phyloP scores from a whole-genome alignment of 1,140 invertebrate species.

The Drosophila ironensis region DNA sequence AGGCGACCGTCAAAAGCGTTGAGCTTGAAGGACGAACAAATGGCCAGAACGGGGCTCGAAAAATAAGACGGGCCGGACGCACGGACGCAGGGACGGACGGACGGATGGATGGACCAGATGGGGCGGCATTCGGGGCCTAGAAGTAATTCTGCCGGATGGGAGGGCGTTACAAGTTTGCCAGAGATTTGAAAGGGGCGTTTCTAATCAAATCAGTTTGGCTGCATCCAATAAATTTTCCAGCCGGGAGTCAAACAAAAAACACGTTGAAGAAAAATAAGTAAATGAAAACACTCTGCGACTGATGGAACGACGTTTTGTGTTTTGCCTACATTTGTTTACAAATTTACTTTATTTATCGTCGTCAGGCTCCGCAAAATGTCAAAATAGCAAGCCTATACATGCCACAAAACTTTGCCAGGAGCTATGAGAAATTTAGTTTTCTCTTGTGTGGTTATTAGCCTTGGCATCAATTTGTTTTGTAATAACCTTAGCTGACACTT shows the following conservation, averaged over 20 bases:
- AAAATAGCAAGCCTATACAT: too few relatives aligned
- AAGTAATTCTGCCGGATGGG: not conserved
- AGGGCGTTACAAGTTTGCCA: slow-evolving; percentile 46
- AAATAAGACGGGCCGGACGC: too few relatives aligned
- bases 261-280: slow-evolving; percentile 19
- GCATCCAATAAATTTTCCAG: slow-evolving; percentile 68
- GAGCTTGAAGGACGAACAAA: slow-evolving; percentile 67
- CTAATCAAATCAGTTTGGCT: slow-evolving; percentile 76
- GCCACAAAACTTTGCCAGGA: not conserved
- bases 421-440: slow-evolving; percentile 4
- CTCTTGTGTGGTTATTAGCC: not conserved
- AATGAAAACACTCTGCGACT: slow-evolving; percentile 59
- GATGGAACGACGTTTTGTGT: slow-evolving; percentile 45
- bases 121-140: not conserved
- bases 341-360: slow-evolving; percentile 42
- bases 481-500: not conserved
- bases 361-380: slow-evolving; percentile 1
- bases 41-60: slow-evolving; percentile 29
- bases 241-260: not conserved
- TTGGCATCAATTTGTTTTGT: not conserved
- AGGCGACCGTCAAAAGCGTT: slow-evolving; percentile 69
- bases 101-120: not conserved
- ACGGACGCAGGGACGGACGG: too few relatives aligned
- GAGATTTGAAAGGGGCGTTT: slow-evolving; percentile 68
- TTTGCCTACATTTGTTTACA: slow-evolving; percentile 51